Conservation (phyloP, 2,797 vertebrate genomes). For the Pelochelys cantorii region DNA sequence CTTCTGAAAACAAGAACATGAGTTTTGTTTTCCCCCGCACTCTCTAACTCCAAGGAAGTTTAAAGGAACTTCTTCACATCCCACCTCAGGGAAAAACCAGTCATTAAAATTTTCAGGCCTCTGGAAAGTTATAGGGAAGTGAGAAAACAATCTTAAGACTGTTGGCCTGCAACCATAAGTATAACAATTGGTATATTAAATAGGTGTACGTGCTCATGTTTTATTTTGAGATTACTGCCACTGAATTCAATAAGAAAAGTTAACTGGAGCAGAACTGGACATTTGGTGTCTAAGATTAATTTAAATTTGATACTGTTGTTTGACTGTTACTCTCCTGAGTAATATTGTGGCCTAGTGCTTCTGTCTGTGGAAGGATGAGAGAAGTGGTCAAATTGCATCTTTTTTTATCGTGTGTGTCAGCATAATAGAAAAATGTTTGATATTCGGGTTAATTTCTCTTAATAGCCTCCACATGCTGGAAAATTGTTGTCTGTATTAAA, state of each 20-base stretch:
- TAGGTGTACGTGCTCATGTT: neutral
- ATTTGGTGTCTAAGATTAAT: neutral
- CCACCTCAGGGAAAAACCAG: neutral
- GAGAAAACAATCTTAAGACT: fast-evolving
- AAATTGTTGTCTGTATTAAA: constrained; percentile 96
- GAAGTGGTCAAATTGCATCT: neutral
- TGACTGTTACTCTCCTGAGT: neutral
- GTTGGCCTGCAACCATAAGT: neutral
- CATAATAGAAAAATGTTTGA: constrained; percentile 23
- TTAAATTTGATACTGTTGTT: neutral
- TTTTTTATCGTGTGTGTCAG: neutral
- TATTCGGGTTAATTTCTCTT: constrained; percentile 52
- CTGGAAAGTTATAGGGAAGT: fast-evolving
- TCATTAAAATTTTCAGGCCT: neutral
- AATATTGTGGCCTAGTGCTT: neutral
- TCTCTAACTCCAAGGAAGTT: neutral
- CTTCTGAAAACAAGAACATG: neutral
- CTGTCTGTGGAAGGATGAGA: neutral
- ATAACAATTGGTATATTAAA: neutral
- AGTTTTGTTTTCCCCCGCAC: neutral
- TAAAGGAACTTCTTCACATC: neutral
- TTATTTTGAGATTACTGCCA: neutral
- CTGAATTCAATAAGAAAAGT: neutral
- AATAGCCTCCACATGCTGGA: constrained; percentile 93
- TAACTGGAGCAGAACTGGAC: neutral